Evolutionary conservation across 2,888 invertebrate genomes (phyloP), one percentile per base, ranked within the genome.

Genomic region (Epicampocera succincta): DNA sequence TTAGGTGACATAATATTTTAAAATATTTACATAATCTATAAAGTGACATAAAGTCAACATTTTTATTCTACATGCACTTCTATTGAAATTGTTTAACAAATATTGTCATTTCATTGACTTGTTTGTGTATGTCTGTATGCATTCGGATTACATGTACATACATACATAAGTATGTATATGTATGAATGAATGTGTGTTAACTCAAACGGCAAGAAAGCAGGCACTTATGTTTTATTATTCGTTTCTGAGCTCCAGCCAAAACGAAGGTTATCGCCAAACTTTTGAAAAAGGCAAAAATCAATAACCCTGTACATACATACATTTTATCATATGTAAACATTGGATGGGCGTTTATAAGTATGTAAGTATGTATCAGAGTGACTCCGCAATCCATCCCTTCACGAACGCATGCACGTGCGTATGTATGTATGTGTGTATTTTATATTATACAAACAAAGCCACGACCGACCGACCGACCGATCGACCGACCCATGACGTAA

Each of bases 311-410:
- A n/a, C n/a, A n/a, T 17, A 48, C 73, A 12, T 56, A 74, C 33
- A 71, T 65, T 80, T 75, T 80, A 75, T 80, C 71, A 71, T 52
- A 71, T 71, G 52, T 71, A 80, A 80, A 80, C 71, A 80, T 44
- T 66, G 17, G 29, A 50, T 44, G 61, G 52, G 1, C 58, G 56
- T 66, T 56, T 66, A 58, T 66, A n/a, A n/a, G n/a, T n/a, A n/a
- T n/a, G n/a, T n/a, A n/a, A n/a, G n/a, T n/a, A n/a, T n/a, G n/a
- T n/a, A n/a, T n/a, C n/a, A n/a, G 58, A 40, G 56, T 56, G 48
- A 48, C 74, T 56, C 58, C n/a, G n/a, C n/a, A n/a, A n/a, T 74
- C 50, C 29, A 48, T 75, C 50, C 25, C 2, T 25, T 25, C 25
- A 25, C 25, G 5, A 25, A 25, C 5, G 25, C 5, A 25, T 25